Evolutionary conservation across 2,113 vertebrate genomes (phyloP).

Genomic region (Lophius piscatorius): DNA sequence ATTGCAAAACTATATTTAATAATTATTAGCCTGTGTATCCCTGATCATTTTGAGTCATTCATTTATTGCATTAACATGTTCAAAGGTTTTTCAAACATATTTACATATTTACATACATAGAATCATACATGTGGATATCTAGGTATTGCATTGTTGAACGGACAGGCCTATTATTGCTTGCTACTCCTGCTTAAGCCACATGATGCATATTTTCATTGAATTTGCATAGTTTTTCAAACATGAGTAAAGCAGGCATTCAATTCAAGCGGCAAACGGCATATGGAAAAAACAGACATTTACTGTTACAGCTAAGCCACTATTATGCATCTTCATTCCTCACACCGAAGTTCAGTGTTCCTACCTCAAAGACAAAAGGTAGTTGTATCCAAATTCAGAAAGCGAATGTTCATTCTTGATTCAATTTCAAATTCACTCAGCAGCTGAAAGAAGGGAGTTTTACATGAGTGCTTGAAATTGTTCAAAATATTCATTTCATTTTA

Average conservation of each 20-base stretch:
- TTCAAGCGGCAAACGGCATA: constrained; percentile 10
- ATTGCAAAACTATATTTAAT: not conserved
- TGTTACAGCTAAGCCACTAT: constrained; percentile 18
- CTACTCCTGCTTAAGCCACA: not conserved
- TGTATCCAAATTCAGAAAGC: constrained; percentile 90
- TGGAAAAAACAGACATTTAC: not conserved
- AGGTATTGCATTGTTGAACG: constrained; percentile 50
- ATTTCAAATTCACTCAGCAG: constrained; percentile 92
- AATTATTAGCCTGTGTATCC: constrained; percentile 16
- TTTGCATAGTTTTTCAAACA: constrained; percentile 70
- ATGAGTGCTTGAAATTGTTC: constrained; percentile 15
- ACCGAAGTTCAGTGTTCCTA: not conserved
- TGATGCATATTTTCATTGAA: constrained; percentile 6
- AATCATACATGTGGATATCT: not conserved
- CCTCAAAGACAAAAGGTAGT: constrained; percentile 87
- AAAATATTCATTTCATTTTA: not conserved
- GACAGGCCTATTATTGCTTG: constrained; percentile 40
- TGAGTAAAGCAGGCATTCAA: constrained; percentile 45
- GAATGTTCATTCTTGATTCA: constrained; percentile 92
- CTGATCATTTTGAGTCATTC: constrained; percentile 32
- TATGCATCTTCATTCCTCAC: constrained; percentile 4
- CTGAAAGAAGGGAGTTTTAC: constrained; percentile 79
- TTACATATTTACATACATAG: constrained; percentile 43
- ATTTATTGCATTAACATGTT: constrained; percentile 21
- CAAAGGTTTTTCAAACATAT: constrained; percentile 21